Base-by-base conservation (phyloP, 2,113 vertebrate genomes). In the Theristicus caerulescens region DNA sequence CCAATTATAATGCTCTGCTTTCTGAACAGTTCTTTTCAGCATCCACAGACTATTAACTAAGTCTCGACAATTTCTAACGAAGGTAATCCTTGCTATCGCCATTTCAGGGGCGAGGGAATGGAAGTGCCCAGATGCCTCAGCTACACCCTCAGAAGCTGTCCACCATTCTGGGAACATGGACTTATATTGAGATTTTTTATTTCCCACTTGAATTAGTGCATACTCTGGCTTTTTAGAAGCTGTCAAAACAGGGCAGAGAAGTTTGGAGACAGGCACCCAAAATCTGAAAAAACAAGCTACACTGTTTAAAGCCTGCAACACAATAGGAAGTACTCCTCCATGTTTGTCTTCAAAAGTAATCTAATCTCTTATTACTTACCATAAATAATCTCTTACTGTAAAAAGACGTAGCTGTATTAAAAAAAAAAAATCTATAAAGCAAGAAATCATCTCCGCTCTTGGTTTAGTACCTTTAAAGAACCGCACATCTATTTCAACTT, bases 1-100 rank as follows among this genome's bases (percentile, higher is more conserved):
- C 91, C 74, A 91, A 58, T 95, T 89, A 79, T 52, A 91, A 95
- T 67, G 62, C 62, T 95, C 82, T 90, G 78, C 71, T 72, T 77
- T 87, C 87, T 73, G 58, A 85, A 83, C 54, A 25, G 69, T 25
- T 86, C 72, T 65, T 88, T 77, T 77, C 90, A 88, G 57, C 88
- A 91, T 38, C 81, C 40, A 66, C 69, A 93, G 78, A 76, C 89
- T 71, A 76, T 46, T 72, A 84, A 81, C 27, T 54, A 74, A 82
- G 46, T 62, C 54, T 59, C 58, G 57, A 57, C n/a, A 14, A 44
- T 36, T 82, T 57, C 51, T 69, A 40, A 46, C 0, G 0, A 65
- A 92, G 36, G 36, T 49, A 76, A 32, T 58, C 24, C 32, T 58
- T 32, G 31, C 69, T 66, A 76, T 26, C 27, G 44, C 42, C 51